These are phyloP conservation scores for Seira musarum DNA, from an alignment of 2,888 invertebrate genomes.

Conservation along the genomic window DNA sequence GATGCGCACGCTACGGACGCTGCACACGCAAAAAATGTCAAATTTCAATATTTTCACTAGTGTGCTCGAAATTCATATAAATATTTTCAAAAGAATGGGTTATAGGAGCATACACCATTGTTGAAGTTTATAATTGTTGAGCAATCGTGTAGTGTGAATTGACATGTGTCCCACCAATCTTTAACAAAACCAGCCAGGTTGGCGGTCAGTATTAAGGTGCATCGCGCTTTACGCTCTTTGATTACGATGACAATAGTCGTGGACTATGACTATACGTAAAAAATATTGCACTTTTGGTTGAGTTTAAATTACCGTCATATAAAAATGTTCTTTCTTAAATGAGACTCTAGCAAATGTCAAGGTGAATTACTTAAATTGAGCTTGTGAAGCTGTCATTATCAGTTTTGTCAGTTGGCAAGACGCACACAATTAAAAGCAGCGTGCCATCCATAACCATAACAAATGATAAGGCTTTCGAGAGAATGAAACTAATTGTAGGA, in stretches of 20 bases:
- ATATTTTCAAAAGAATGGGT: neutral
- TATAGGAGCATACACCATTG: neutral
- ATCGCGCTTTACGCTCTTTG: conserved; percentile 1
- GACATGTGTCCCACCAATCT: conserved; percentile 5
- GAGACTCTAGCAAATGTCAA: conserved; percentile 23
- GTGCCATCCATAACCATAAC: neutral
- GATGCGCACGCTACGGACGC: conserved; percentile 20
- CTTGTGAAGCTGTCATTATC: neutral
- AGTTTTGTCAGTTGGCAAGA: conserved; percentile 2
- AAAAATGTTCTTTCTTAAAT: conserved; percentile 10
- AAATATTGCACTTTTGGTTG: neutral
- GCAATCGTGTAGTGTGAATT: conserved; percentile 4
- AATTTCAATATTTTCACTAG: conserved; percentile 17
- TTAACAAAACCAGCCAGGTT: neutral
- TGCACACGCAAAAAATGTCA: conserved; percentile 37
- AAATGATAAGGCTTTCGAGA: neutral
- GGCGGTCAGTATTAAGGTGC: neutral
- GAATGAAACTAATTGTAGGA: neutral
- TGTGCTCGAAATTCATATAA: neutral
- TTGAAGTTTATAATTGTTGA: neutral
- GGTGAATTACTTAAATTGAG: conserved; percentile 22
- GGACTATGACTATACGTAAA: neutral
- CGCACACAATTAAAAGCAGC: neutral
- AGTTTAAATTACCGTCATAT: neutral
- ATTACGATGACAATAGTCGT: neutral